Evolutionary conservation across 2,888 invertebrate genomes (phyloP), one percentile per base, ranked within the genome.

Genomic region (Xestoiulus laeticollis): DNA sequence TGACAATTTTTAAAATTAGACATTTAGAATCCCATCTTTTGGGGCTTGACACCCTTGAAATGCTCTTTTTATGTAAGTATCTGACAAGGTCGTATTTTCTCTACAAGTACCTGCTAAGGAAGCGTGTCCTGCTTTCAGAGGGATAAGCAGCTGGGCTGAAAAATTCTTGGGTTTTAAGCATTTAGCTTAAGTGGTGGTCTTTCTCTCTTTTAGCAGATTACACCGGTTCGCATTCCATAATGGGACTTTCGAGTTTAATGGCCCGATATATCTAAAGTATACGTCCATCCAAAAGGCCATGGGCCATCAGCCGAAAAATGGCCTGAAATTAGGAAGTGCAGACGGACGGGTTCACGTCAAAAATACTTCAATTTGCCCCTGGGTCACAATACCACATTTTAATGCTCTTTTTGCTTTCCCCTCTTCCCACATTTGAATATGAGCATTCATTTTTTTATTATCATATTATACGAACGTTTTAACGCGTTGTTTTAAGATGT

Each of bases 271-370:
- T 48, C 48, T 48, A 48, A 48, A 48, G 48, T 48, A 48, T 43
- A 43, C 48, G 48, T 82, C 30, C 82, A 32, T 82, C 82, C 22
- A 82, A 82, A n/a, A 82, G 22, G 82, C 82, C 82, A 82, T 82
- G 82, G 82, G 82, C 82, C 32, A 82, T 82, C 26, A 82, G 26
- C 10, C 26, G 16, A 32, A 82, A 48, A 48, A 16, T 48, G 14
- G 48, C 48, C 16, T 5, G 48, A 48, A 48, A 48, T 48, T 48
- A 16, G 48, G 48, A 48, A 48, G 48, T 48, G 48, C 48, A 48
- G 48, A 48, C 48, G 48, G 5, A 48, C 48, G 48, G 48, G 48
- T 48, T 48, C 48, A 48, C 48, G 48, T 48, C 48, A 48, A 48
- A 48, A 14, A 48, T 48, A 16, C 16, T 48, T 48, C 10, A 48